Conservation (phyloP, 2,797 vertebrate genomes). For the Remorina albescens region DNA sequence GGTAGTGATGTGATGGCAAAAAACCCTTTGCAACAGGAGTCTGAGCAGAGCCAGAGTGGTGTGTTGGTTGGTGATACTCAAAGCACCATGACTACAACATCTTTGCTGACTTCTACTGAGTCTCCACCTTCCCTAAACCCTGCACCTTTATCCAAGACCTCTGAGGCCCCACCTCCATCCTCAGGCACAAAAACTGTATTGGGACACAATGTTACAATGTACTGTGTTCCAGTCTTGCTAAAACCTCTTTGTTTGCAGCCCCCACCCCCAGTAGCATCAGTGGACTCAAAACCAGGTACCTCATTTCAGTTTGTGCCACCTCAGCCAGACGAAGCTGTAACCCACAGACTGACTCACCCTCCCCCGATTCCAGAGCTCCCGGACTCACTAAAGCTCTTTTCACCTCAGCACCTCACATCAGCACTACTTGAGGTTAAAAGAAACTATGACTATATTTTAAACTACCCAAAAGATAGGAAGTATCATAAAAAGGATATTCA, state of each 20-base stretch:
- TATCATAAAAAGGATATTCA: too few species aligned
- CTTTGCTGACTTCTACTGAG: not conserved
- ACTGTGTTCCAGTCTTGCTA: not conserved
- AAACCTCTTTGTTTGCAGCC: not conserved
- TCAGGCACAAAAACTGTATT: too few species aligned
- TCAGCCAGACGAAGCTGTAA: not conserved
- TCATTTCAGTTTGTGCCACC: not conserved
- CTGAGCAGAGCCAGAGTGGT: not conserved
- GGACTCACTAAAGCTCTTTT: slow-evolving; percentile 60
- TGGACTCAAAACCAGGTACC: rapidly evolving
- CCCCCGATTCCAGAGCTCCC: slow-evolving; percentile 28
- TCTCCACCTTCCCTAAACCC: not conserved
- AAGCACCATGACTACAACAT: not conserved
- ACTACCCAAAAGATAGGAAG: not conserved
- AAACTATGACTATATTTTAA: slow-evolving; percentile 70
- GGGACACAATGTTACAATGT: too few species aligned
- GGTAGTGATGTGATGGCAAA: not conserved
- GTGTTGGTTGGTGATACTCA: not conserved
- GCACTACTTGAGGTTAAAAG: slow-evolving; percentile 68
- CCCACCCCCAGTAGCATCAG: not conserved
- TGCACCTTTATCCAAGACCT: not conserved
- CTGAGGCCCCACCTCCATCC: not conserved
- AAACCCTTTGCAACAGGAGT: not conserved
- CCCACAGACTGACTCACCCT: not conserved
- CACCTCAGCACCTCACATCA: slow-evolving; percentile 69